A percentile compares a stretch with the other conserved stretches of the same genome.
These are phyloP conservation scores for Microcebus jonahi DNA, from an alignment of 2,113 vertebrate species.

Conservation along the genomic window DNA sequence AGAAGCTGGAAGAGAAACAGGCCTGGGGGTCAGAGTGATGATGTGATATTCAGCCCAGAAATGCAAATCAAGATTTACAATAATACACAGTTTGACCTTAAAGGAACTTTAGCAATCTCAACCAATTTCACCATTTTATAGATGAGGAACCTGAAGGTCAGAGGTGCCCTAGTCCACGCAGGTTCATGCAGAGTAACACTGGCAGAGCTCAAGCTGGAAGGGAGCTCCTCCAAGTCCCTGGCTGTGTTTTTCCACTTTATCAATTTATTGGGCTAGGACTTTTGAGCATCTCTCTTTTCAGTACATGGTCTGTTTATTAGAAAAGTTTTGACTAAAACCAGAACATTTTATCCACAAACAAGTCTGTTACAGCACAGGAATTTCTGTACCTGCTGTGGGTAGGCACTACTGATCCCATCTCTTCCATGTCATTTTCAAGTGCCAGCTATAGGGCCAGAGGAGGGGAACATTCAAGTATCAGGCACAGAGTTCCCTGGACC, in stretches of 20 bases:
- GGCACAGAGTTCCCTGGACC: not conserved
- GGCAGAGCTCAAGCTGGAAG: not conserved
- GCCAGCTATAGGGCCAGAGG: not conserved
- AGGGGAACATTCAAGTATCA: not conserved
- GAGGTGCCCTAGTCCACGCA: not conserved
- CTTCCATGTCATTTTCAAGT: not conserved
- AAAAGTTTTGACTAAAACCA: conserved; percentile 37
- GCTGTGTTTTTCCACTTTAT: not conserved
- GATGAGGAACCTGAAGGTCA: not conserved
- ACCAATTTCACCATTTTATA: not conserved
- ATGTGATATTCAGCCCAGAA: not conserved
- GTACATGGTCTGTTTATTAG: not conserved
- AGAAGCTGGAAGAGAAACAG: not conserved
- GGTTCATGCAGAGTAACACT: accelerated
- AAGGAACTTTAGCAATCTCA: not conserved
- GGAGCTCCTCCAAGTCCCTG: not conserved
- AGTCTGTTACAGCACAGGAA: not conserved
- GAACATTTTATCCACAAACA: not conserved
- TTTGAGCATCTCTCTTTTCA: conserved; percentile 21
- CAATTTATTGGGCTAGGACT: not conserved
- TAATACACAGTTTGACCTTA: not conserved
- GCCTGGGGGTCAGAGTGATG: not conserved
- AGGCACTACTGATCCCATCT: not conserved
- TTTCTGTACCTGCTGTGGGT: not conserved
- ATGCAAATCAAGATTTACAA: not conserved